These are phyloP conservation scores for Seriola quinqueradiata DNA, from an alignment of 2,113 vertebrate genomes.

Conservation along the genomic window DNA sequence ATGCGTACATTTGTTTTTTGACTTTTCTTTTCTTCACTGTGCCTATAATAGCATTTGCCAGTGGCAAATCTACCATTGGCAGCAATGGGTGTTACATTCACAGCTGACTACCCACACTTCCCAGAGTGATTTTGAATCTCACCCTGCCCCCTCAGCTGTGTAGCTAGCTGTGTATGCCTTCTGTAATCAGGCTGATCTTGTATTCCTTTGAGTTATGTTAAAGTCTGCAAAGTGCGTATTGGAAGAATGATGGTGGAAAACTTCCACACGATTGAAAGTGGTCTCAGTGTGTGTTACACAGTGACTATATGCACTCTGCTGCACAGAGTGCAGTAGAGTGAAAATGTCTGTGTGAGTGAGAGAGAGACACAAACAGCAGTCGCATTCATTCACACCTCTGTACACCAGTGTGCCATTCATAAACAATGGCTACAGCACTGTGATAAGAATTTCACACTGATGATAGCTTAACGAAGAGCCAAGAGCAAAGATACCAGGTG, in stretches of 20 bases:
- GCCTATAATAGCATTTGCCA: slow-evolving; percentile 20
- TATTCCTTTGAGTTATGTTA: slow-evolving; percentile 57
- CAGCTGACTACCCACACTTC: slow-evolving; percentile 50
- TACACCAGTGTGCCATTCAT: slow-evolving; percentile 64
- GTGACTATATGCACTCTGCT: slow-evolving; percentile 28
- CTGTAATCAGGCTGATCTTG: slow-evolving; percentile 31
- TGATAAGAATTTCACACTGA: slow-evolving; percentile 58
- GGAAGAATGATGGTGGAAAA: slow-evolving; percentile 48
- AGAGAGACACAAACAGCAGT: slow-evolving; percentile 22
- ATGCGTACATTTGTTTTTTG: slow-evolving; percentile 3
- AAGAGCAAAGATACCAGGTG: slow-evolving; percentile 31
- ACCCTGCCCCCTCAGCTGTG: slow-evolving; percentile 25
- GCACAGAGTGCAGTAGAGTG: neutral
- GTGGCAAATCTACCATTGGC: slow-evolving; percentile 7
- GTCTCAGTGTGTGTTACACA: slow-evolving; percentile 46
- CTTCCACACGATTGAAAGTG: slow-evolving; percentile 41
- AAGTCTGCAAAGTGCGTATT: slow-evolving; percentile 34
- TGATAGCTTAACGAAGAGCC: slow-evolving; percentile 40
- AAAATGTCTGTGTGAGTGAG: slow-evolving; percentile 17
- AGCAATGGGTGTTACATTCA: slow-evolving; percentile 29
- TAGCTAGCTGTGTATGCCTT: slow-evolving; percentile 20
- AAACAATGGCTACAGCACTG: slow-evolving; percentile 49
- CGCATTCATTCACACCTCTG: slow-evolving; percentile 54
- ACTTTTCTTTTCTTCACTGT: neutral
- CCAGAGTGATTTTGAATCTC: slow-evolving; percentile 41